Conservation (phyloP, 2,888 invertebrate species). For the Entomobrya proxima region DNA sequence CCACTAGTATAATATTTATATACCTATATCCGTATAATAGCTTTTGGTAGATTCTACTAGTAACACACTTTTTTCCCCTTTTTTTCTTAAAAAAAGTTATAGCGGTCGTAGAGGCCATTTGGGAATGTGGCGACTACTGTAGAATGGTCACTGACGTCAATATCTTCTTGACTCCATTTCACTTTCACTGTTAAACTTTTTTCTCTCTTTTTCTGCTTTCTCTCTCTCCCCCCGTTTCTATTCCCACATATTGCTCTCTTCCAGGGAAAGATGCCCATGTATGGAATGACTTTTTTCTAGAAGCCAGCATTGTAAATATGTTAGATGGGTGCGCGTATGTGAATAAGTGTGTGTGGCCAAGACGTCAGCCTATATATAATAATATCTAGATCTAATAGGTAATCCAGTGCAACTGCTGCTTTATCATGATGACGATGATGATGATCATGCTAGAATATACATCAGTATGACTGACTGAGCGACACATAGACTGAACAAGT, state of each 20-base stretch:
- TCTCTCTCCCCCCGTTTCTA: not conserved
- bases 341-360: not conserved
- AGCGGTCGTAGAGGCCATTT: constrained; percentile 58
- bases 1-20: constrained; percentile 11
- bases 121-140: constrained; percentile 60
- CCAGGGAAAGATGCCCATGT: not conserved
- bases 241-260: not conserved
- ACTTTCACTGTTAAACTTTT: constrained; percentile 36
- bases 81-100: constrained; percentile 28
- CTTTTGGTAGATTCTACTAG: no score
- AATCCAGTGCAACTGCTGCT: not conserved
- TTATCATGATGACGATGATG: not conserved
- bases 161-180: constrained; percentile 60
- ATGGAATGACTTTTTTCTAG: not conserved
- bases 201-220: not conserved
- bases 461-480: not conserved
- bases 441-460: not conserved
- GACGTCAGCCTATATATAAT: not conserved
- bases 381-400: not conserved
- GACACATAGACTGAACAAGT: constrained; percentile 23
- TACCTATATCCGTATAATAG: not conserved
- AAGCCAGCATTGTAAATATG: not conserved
- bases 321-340: not conserved
- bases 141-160: constrained; percentile 75
- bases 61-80: constrained; percentile 1